phyloP scores from a whole-genome alignment of 2,113 vertebrate species.

The Equus przewalskii region DNA sequence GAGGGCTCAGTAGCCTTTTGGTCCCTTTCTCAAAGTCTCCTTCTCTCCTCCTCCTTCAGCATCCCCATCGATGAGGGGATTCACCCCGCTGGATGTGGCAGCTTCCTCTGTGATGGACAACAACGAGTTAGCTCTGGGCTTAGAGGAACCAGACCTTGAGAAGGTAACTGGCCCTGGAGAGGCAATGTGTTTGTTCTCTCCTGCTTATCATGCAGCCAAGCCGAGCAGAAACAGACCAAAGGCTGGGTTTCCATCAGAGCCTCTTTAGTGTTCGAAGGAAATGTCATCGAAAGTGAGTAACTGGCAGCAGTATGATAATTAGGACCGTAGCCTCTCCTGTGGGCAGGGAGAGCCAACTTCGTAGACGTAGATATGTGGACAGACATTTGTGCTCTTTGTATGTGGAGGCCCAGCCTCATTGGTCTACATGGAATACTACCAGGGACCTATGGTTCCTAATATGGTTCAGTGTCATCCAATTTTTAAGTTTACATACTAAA shows the following conservation, averaged over 20 bases:
- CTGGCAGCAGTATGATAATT: neutral
- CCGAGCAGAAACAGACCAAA: neutral
- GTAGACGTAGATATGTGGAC: neutral
- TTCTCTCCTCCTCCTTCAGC: conserved; percentile 86
- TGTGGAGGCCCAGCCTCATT: neutral
- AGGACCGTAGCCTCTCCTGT: neutral
- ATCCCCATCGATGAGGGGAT: conserved; percentile 98
- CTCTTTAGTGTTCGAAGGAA: neutral
- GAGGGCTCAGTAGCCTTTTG: accelerated
- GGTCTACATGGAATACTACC: neutral
- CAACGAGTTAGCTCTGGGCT: conserved; percentile 95
- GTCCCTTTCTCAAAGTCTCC: neutral
- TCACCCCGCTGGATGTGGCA: conserved; percentile 97
- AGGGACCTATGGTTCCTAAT: neutral
- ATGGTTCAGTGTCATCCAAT: neutral
- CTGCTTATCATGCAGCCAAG: neutral
- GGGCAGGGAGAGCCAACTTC: neutral
- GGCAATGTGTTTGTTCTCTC: neutral
- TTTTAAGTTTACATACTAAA: neutral
- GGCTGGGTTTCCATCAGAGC: neutral
- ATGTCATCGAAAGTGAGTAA: neutral
- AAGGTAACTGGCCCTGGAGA: conserved; percentile 88
- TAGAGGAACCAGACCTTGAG: conserved; percentile 97
- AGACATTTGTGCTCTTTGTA: neutral
- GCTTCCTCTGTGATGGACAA: conserved; percentile 99